These are phyloP conservation scores for Orbicella faveolata DNA, from an alignment of 64 coral and sea anemone species.

Conservation along the genomic window DNA sequence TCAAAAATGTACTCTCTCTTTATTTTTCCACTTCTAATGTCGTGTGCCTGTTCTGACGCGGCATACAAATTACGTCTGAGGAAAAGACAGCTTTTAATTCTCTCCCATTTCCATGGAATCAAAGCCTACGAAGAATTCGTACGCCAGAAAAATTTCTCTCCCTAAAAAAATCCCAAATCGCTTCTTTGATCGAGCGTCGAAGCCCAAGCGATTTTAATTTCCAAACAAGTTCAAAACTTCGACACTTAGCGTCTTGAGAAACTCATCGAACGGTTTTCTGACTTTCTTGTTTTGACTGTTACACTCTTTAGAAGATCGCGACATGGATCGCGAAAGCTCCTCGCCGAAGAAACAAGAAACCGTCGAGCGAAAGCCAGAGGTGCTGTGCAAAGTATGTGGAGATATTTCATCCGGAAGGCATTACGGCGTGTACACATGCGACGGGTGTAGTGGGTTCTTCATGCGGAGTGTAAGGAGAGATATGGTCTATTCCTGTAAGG, in stretches of 20 bases:
- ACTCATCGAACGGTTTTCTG: background rate
- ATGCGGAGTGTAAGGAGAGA: constrained; percentile 95
- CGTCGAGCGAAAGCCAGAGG: constrained; percentile 80
- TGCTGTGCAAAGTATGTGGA: constrained; percentile 95
- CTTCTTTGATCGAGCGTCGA: background rate
- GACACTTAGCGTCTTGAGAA: background rate
- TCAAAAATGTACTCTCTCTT: constrained; percentile 60
- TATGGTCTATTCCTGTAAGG: constrained; percentile 96
- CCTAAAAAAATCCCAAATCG: background rate
- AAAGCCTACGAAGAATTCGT: background rate
- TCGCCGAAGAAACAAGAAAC: constrained; percentile 65
- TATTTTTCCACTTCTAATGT: constrained; percentile 26
- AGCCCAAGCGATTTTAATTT: background rate
- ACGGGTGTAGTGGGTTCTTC: constrained; percentile 94
- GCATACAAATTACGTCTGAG: background rate
- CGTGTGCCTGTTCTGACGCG: background rate
- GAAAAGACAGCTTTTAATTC: background rate
- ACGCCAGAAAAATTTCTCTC: background rate
- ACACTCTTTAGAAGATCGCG: constrained; percentile 52
- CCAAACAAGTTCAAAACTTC: constrained; percentile 4
- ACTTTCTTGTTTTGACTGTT: constrained; percentile 46
- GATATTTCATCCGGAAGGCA: constrained; percentile 95
- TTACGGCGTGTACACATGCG: constrained; percentile 92
- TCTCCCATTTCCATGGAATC: background rate
- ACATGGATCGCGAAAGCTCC: constrained; percentile 67